Evolutionary conservation across 2,888 invertebrate genomes (phyloP), one percentile per base, ranked within the genome.

Genomic region (Ganaspis brasiliensis): DNA sequence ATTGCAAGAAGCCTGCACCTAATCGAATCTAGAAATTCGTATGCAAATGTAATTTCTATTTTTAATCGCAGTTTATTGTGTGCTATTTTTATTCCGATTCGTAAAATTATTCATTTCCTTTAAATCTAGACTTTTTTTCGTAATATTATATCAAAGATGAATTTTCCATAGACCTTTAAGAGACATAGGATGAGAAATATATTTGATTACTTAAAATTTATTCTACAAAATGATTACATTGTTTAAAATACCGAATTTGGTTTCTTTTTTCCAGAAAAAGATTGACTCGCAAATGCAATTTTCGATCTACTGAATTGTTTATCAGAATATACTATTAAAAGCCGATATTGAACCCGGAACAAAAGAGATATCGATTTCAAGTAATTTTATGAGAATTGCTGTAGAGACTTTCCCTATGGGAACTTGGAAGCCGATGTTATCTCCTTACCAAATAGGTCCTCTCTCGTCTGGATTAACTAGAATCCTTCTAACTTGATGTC

Each of bases 361-460:
- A 57, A 57, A 26, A 57, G 26, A 31, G 57, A n/a, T 31, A 57
- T 57, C 57, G 57, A 57, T n/a, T 57, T 1, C n/a, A 9, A 57
- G 57, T n/a, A 57, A 26, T 31, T 57, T 57, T 57, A 57, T 26
- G 57, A 57, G 57, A 31, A 57, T 57, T 1, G 57, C 31, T n/a
- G 26, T 5, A 12, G 57, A 52, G 57, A 57, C 6, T 26, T 57
- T n/a, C 57, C 57, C 57, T 31, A n/a, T 24, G 57, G 57, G 57
- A 57, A 31, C 57, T 26, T n/a, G n/a, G 14, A 57, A 57, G n/a
- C 57, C n/a, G 57, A n/a, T 57, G 57, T 57, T 57, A 57, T 57
- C 57, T 57, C 26, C n/a, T n/a, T 12, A 56, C 12, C 24, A 56
- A 14, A 56, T 16, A 56, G 14, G 56, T 24, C 21, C 24, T 56